phyloP scores from a whole-genome alignment of 2,113 vertebrate species.

The Oryzias melastigma region DNA sequence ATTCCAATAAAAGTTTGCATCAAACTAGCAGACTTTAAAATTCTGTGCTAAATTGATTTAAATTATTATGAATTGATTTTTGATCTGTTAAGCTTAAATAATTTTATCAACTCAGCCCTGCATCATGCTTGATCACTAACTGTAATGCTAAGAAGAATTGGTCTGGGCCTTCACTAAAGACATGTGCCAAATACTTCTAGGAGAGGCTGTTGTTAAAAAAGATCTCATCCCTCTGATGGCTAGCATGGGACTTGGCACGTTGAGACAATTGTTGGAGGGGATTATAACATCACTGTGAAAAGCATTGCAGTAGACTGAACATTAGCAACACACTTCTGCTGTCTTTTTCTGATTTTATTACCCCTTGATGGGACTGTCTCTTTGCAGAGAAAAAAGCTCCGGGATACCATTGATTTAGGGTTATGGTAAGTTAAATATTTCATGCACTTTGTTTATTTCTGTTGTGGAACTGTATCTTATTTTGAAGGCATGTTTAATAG shows the following conservation, averaged over 20 bases:
- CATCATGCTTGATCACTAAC: neutral
- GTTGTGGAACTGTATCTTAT: neutral
- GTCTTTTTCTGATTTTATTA: neutral
- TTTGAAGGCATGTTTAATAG: neutral
- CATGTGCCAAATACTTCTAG: neutral
- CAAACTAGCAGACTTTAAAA: too few relatives aligned
- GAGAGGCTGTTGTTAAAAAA: conserved; percentile 1
- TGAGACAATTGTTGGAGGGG: neutral
- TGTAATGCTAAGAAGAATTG: conserved; percentile 1
- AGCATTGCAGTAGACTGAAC: neutral
- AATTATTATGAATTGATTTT: too few relatives aligned
- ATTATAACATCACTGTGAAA: neutral
- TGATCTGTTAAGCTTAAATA: too few relatives aligned
- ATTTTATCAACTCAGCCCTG: too few relatives aligned
- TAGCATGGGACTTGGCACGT: neutral
- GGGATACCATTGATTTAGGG: neutral
- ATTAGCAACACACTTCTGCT: neutral
- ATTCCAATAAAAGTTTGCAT: too few relatives aligned
- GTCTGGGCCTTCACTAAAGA: neutral
- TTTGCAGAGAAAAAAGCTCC: neutral
- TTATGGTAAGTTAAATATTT: neutral
- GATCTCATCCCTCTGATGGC: neutral
- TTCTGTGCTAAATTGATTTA: too few relatives aligned
- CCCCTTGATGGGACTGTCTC: neutral
- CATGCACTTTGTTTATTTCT: neutral